Evolutionary conservation across 1,140 invertebrate genomes (phyloP).

Genomic region (Bombyx mandarina): DNA sequence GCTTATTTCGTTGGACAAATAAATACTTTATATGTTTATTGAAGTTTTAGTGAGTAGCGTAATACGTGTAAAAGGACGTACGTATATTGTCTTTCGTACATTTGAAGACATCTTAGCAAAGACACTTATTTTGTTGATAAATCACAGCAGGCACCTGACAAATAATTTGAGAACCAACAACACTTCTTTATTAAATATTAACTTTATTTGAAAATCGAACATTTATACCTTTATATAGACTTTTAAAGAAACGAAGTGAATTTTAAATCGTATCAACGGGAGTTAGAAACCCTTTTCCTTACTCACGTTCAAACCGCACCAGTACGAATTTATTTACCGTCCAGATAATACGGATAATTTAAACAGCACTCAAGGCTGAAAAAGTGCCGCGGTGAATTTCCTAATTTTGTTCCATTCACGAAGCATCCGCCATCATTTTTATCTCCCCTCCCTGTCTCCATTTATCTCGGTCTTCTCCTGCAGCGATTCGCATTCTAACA

Average conservation of each 20-base stretch:
- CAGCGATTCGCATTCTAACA: conserved; percentile 50
- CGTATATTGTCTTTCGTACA: no score
- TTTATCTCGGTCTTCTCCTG: conserved; percentile 56
- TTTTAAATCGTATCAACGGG: no score
- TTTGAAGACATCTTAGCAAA: no score
- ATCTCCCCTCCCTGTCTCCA: conserved; percentile 56
- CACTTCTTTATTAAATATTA: no score
- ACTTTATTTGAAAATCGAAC: no score
- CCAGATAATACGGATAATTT: conserved; percentile 41
- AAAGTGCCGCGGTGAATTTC: conserved; percentile 51
- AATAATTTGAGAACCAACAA: no score
- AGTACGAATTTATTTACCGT: conserved; percentile 24
- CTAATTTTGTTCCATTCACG: conserved; percentile 64
- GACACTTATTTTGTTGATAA: no score
- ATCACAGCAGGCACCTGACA: no score
- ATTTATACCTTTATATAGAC: no score
- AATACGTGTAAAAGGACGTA: no score
- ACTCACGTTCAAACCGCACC: conserved; percentile 17
- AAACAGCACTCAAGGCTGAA: conserved; percentile 42
- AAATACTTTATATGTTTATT: conserved; percentile 6
- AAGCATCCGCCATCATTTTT: conserved; percentile 62
- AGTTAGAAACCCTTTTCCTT: conserved; percentile 6
- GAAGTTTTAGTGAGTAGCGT: background rate
- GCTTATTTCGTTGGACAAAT: conserved; percentile 13
- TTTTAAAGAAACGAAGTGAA: no score